phyloP scores from a whole-genome alignment of 2,888 invertebrate genomes.

The Torymus aiolomorphi region DNA sequence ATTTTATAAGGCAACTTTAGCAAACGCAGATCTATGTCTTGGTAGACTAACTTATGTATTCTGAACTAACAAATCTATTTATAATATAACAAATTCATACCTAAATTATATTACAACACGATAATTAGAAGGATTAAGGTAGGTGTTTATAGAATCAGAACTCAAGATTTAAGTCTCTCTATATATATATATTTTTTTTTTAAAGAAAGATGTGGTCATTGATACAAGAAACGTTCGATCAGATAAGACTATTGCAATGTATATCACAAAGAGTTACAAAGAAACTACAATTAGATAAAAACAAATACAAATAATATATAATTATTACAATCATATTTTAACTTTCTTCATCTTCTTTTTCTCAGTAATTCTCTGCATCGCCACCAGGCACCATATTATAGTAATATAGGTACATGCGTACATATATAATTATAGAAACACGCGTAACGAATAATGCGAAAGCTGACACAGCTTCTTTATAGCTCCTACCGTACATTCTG shows the following conservation, averaged over 20 bases:
- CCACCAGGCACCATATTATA: conserved; percentile 70
- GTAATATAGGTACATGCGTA: conserved; percentile 31
- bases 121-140: background rate
- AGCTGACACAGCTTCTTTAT: conserved; percentile 23
- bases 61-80: too few relatives aligned
- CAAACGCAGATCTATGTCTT: too few relatives aligned
- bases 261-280: conserved; percentile 76
- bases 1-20: too few relatives aligned
- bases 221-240: conserved; percentile 73
- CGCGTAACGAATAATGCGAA: conserved; percentile 34
- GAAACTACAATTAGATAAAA: conserved; percentile 75
- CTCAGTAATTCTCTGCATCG: conserved; percentile 65
- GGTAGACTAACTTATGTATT: too few relatives aligned
- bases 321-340: conserved; percentile 66
- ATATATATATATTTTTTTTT: conserved; percentile 65
- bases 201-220: conserved; percentile 70
- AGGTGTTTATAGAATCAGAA: conserved; percentile 13
- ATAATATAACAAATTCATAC: too few relatives aligned
- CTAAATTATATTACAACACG: too few relatives aligned
- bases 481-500: conserved; percentile 19
- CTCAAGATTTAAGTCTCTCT: conserved; percentile 43
- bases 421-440: conserved; percentile 19
- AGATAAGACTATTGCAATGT: conserved; percentile 75
- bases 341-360: conserved; percentile 47
- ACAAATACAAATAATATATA: conserved; percentile 71